Base-by-base conservation (phyloP, 2,113 vertebrate genomes). In the Gnathonemus echidnorhynchus region DNA sequence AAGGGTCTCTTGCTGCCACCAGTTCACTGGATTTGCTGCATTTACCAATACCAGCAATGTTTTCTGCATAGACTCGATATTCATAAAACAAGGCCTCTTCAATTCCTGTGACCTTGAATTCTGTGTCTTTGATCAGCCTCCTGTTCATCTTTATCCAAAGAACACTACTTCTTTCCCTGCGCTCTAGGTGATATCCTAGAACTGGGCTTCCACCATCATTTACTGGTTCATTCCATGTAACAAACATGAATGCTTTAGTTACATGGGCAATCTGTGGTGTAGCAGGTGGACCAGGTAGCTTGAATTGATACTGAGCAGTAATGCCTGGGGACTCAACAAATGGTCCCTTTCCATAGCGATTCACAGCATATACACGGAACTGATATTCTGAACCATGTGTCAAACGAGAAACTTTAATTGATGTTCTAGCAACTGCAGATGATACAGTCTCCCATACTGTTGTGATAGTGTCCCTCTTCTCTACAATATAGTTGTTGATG, bases 71-170 rank as follows among this genome's bases (percentile, higher is more conserved):
- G 13, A 99, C 95, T 86, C 97, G 97, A 90, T 97, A 99, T 93
- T 99, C 98, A 93, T 99, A 99, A 92, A 98, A 91, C 91, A 99
- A 95, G 74, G 98, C 97, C 94, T 97, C 97, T 92, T 99, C 98
- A 92, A 99, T 95, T 49, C 97, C 97, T 4, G 93, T 96, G 77
- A 98, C 98, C 95, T 99, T 99, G 94, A 97, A 97, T 94, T 99
- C 97, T 21, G 98, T 98, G 91, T 98, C 97, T 91, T 96, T 92
- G 91, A 99, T 97, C 91, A 98, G 97, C 90, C 93, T 94, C 95
- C 98, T 98, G 93, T 99, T 99, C 90, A 98, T 96, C 96, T 99
- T 99, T 90, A 96, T 96, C 98, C 98, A 99, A 89, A 99, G 96
- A 95, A 99, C 98, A 92, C 98, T 99, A 91, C 97, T 97, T 95